Conservation (phyloP, 2,113 vertebrate genomes). For the Phylloscopus trochilus region DNA sequence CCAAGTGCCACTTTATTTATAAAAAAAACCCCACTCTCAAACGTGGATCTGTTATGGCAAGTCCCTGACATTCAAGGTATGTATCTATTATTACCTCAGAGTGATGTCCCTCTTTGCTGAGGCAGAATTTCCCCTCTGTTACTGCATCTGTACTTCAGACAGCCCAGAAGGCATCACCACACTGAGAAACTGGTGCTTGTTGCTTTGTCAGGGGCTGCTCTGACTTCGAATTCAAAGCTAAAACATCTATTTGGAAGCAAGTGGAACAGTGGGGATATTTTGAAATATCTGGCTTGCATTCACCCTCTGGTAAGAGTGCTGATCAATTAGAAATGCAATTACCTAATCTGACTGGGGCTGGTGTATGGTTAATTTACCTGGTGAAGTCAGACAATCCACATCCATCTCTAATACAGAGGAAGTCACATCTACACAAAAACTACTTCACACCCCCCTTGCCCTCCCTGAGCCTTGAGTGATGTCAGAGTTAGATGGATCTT, state of each 20-base stretch:
- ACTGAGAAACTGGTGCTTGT: neutral
- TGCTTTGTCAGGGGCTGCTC: neutral
- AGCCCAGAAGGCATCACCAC: neutral
- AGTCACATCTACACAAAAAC: neutral
- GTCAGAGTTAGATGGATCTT: neutral
- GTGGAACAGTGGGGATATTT: neutral
- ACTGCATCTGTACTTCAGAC: fast-evolving
- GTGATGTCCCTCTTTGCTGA: neutral
- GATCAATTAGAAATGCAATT: neutral
- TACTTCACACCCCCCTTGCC: neutral
- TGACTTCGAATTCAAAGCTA: neutral
- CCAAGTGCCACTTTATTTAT: neutral
- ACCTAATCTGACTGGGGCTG: neutral
- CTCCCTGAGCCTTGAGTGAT: neutral
- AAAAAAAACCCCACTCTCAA: neutral
- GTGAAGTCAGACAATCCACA: neutral
- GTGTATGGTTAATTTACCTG: neutral
- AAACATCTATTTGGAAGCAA: neutral
- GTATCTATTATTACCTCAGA: neutral
- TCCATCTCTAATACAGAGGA: neutral
- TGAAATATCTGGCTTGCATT: neutral
- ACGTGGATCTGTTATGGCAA: neutral
- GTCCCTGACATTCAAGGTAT: neutral
- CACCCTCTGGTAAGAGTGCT: neutral
- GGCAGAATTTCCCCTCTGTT: neutral